Conservation (phyloP, 2,113 vertebrate genomes). For the Sapajus apella region DNA sequence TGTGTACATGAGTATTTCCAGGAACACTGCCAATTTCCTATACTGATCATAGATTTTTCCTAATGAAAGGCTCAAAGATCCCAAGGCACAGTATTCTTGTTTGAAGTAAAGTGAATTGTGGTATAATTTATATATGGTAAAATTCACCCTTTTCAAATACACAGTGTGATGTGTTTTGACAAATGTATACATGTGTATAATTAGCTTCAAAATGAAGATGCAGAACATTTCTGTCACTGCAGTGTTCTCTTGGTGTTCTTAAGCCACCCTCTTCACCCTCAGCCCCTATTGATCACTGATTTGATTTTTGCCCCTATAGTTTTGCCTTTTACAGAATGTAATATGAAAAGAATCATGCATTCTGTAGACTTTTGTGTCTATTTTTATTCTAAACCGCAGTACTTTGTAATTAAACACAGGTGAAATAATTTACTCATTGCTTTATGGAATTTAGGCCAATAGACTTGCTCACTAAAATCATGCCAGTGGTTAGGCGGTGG, state of each 20-base stretch:
- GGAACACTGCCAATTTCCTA: conserved; percentile 5
- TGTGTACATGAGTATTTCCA: conserved; percentile 1
- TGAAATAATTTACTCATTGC: conserved; percentile 6
- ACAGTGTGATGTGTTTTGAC: background rate
- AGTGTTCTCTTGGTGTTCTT: background rate
- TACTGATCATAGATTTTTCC: conserved; percentile 32
- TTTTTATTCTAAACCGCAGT: conserved; percentile 47
- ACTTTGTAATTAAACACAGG: conserved; percentile 35
- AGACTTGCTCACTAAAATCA: background rate
- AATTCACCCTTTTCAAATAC: background rate
- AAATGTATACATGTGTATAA: background rate
- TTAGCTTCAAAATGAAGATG: background rate
- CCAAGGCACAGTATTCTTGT: conserved; percentile 18
- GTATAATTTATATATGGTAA: background rate
- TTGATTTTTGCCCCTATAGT: background rate
- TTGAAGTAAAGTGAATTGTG: background rate
- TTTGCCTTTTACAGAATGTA: conserved; percentile 28
- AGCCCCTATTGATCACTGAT: background rate
- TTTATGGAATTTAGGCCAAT: conserved; percentile 47
- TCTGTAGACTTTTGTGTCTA: background rate
- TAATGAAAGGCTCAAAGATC: background rate
- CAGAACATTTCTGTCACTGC: background rate
- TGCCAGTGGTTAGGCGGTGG: background rate
- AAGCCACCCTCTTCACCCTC: background rate
- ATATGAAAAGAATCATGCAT: background rate